phyloP scores from a whole-genome alignment of 2,797 vertebrate genomes.

The Miichthys miiuy region DNA sequence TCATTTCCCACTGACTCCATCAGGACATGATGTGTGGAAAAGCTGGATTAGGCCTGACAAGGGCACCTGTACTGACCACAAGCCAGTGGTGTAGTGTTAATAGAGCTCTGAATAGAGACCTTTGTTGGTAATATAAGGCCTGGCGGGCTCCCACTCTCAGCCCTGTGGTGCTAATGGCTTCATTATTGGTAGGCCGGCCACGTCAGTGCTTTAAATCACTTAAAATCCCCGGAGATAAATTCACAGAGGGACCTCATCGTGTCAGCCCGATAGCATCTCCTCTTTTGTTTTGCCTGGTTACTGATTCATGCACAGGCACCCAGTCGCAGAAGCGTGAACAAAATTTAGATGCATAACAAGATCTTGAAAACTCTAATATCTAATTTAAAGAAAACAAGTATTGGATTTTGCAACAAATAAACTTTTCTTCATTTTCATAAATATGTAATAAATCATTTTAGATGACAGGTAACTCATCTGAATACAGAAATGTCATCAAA shows the following conservation, averaged over 20 bases:
- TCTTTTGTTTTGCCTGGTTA: constrained; percentile 49
- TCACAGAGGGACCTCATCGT: constrained; percentile 41
- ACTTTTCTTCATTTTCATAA: background rate
- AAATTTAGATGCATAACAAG: constrained; percentile 11
- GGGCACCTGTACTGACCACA: constrained; percentile 68
- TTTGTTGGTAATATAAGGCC: constrained; percentile 81
- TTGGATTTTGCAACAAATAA: background rate
- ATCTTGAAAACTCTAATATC: background rate
- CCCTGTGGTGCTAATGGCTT: constrained; percentile 73
- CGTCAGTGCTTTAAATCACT: constrained; percentile 75
- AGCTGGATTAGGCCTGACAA: constrained; percentile 71
- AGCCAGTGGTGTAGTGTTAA: constrained; percentile 68
- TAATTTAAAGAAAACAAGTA: background rate
- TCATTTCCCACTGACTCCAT: constrained; percentile 53
- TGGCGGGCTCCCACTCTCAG: constrained; percentile 67
- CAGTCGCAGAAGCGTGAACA: background rate
- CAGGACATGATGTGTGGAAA: constrained; percentile 39
- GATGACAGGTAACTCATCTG: background rate
- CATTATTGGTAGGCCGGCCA: constrained; percentile 79
- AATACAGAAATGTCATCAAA: constrained; percentile 15
- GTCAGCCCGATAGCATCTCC: constrained; percentile 57
- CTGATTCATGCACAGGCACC: constrained; percentile 18
- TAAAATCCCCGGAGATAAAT: constrained; percentile 69
- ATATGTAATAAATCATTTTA: background rate
- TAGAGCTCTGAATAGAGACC: constrained; percentile 79